phyloP scores from a whole-genome alignment of 64 coral and sea anemone species.

The Porites lutea region DNA sequence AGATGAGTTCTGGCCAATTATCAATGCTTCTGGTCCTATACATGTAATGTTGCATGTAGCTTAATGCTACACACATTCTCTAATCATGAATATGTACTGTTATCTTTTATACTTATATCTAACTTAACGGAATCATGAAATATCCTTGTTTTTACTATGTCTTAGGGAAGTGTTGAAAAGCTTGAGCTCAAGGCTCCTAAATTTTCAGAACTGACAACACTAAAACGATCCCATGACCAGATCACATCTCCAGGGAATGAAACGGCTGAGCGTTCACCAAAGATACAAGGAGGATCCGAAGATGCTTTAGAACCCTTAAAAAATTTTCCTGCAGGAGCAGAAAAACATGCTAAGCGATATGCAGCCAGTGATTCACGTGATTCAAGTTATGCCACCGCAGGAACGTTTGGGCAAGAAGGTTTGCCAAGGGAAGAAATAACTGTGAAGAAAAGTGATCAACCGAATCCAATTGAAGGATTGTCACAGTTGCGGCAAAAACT shows the following conservation, averaged over 20 bases:
- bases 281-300: neutral
- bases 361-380: neutral
- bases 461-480: neutral
- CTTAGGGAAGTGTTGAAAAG: neutral
- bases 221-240: slow-evolving; percentile 11
- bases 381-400: neutral
- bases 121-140: too few species aligned
- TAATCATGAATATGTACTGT: too few species aligned
- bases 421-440: too few species aligned
- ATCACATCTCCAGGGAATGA: neutral
- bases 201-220: neutral
- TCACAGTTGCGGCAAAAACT: neutral
- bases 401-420: neutral
- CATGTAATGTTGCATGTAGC: too few species aligned
- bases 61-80: too few species aligned
- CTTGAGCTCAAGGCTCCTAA: neutral
- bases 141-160: too few species aligned
- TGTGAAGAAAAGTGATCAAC: neutral
- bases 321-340: neutral
- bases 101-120: too few species aligned
- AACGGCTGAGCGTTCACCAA: neutral
- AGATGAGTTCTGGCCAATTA: too few species aligned
- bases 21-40: too few species aligned
- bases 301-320: neutral
- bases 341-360: neutral